Base-by-base conservation (phyloP, 2,797 vertebrate species). In the Xenopus petersii region DNA sequence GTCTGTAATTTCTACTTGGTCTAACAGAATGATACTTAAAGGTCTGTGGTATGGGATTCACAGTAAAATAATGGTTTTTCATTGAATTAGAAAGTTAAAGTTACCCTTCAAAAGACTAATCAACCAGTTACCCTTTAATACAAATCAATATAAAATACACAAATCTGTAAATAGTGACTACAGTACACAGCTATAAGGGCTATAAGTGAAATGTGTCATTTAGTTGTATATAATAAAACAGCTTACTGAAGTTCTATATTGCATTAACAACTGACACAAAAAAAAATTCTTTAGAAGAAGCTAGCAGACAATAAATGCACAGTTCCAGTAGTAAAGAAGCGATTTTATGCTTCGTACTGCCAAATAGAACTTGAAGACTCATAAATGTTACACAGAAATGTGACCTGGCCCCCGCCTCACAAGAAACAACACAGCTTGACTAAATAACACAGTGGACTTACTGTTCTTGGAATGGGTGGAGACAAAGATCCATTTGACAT, bases 401-500 rank as follows among this genome's bases (percentile, higher is more conserved):
- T 74, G 77, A 79, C 71, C 71, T 74, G 77, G 71, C 67, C 62
- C 26, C 47, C 66, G 55, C 60, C 66, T 66, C 54, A 66, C 67
- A 74, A 74, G 71, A 79, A 79, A 79, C 67, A 79, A 79, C 71
- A 74, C 36, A 65, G 74, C 54, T 70, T 12, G 54, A 70, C 24
- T 16, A 74, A 74, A 56, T 12, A 26, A 79, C 77, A 79, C 61
- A 74, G 75, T 66, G 81, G 81, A 98, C 97, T 96, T 90, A 99
- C 97, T 92, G 94, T 95, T 95, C 97, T 95, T 82, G 94, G 90
- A 92, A 98, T 97, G 86, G 97, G 95, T 78, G 97, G 97, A 67
- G 97, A 99, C 79, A 99, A 92, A 79, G 96, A 98, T 90, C 97
- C 95, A 74, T 98, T 99, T 88, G 92, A 96, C 95, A 98, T 97